Conservation (phyloP, 2,888 invertebrate species). For the Dryobota labecula region DNA sequence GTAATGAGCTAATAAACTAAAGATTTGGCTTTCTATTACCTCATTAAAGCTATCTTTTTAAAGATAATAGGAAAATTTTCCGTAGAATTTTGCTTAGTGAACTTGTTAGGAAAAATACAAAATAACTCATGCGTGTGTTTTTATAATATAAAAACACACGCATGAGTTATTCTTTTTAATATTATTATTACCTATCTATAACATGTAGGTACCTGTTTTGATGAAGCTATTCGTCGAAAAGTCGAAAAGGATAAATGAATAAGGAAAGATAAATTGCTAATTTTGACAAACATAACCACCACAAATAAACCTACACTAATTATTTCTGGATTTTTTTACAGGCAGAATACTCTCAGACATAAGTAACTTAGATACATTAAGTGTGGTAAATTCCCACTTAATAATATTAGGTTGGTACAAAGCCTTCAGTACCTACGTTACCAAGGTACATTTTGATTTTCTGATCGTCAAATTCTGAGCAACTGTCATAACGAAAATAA, state of each 20-base stretch:
- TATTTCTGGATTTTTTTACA: background rate
- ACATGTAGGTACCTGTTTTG: background rate
- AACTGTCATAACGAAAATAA: background rate
- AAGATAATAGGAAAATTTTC: conserved; percentile 30
- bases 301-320: background rate
- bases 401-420: background rate
- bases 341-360: background rate
- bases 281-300: background rate
- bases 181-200: background rate
- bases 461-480: background rate
- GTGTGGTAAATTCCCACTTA: background rate
- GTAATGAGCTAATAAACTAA: conserved; percentile 42
- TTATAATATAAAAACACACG: too few species aligned
- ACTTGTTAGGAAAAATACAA: background rate
- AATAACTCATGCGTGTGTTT: background rate
- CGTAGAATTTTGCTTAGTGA: background rate
- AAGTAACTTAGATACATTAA: background rate
- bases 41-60: conserved; percentile 20
- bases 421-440: background rate
- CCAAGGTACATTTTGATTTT: background rate
- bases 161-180: background rate
- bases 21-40: conserved; percentile 7
- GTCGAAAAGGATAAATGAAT: background rate
- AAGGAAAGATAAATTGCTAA: background rate
- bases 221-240: background rate